phyloP scores from a whole-genome alignment of 2,797 vertebrate genomes.

The Simalia tracyae region DNA sequence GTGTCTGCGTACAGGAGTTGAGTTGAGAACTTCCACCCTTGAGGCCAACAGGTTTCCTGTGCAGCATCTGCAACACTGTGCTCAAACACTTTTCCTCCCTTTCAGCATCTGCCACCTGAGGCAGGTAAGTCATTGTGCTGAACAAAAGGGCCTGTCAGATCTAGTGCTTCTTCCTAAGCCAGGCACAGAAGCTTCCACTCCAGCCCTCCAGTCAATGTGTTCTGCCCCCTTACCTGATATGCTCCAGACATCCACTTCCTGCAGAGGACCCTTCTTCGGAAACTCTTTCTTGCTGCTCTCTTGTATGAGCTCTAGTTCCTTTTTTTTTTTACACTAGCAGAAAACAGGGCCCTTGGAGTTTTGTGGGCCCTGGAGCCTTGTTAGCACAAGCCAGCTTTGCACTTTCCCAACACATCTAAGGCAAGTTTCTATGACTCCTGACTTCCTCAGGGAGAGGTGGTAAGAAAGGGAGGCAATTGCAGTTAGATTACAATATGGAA shows the following conservation, averaged over 20 bases:
- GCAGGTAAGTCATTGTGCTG: not conserved
- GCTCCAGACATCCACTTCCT: not conserved
- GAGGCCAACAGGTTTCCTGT: not conserved
- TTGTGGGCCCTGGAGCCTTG: slow-evolving; percentile 12
- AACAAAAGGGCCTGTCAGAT: not conserved
- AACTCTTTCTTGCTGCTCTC: not conserved
- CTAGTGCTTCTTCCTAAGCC: not conserved
- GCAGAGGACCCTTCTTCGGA: not conserved
- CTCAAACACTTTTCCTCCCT: not conserved
- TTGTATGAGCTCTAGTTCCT: not conserved
- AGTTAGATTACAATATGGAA: not conserved
- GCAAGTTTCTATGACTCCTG: slow-evolving; percentile 21
- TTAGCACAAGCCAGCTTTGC: not conserved
- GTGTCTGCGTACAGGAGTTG: too few species aligned
- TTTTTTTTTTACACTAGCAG: not conserved
- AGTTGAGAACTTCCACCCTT: too few species aligned
- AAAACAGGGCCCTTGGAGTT: not conserved
- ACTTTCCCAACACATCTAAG: not conserved
- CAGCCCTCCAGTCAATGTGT: not conserved
- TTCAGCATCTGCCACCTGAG: not conserved
- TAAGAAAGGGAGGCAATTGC: not conserved
- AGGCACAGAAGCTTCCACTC: not conserved
- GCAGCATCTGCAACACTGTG: not conserved
- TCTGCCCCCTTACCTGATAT: not conserved
- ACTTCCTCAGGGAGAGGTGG: not conserved